Conservation (phyloP, 2,113 vertebrate genomes). For the Pluvialis apricaria region DNA sequence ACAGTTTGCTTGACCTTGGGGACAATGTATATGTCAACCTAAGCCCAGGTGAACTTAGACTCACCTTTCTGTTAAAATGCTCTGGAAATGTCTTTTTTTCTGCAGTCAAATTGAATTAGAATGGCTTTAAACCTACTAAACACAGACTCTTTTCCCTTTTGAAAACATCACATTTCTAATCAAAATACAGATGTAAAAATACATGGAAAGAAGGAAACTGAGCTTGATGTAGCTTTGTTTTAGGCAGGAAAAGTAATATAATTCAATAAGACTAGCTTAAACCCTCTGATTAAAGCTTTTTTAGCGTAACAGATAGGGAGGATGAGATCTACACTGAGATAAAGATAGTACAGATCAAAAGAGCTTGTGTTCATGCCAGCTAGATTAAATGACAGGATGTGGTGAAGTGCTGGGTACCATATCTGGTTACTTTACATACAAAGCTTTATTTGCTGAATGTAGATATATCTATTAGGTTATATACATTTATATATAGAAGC, state of each 20-base stretch:
- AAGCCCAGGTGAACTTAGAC: slow-evolving; percentile 28
- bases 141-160: neutral
- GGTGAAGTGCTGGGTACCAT: slow-evolving; percentile 11
- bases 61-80: slow-evolving; percentile 34
- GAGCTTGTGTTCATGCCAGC: slow-evolving; percentile 28
- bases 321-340: slow-evolving; percentile 70
- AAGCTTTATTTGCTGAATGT: slow-evolving; percentile 19
- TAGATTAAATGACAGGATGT: slow-evolving; percentile 70
- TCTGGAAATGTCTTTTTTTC: slow-evolving; percentile 11
- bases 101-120: slow-evolving; percentile 63
- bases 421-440: slow-evolving; percentile 57
- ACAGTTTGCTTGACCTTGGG: neutral
- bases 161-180: slow-evolving; percentile 55
- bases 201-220: slow-evolving; percentile 15
- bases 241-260: slow-evolving; percentile 44
- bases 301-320: slow-evolving; percentile 53
- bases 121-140: slow-evolving; percentile 16
- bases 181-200: slow-evolving; percentile 47
- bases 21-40: neutral
- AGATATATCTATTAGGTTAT: neutral
- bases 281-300: slow-evolving; percentile 72
- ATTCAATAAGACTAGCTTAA: slow-evolving; percentile 61
- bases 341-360: slow-evolving; percentile 69
- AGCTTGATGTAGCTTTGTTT: slow-evolving; percentile 41
- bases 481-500: neutral